Evolutionary conservation across 2,797 vertebrate genomes (phyloP).

Genomic region (Myotis daubentonii): DNA sequence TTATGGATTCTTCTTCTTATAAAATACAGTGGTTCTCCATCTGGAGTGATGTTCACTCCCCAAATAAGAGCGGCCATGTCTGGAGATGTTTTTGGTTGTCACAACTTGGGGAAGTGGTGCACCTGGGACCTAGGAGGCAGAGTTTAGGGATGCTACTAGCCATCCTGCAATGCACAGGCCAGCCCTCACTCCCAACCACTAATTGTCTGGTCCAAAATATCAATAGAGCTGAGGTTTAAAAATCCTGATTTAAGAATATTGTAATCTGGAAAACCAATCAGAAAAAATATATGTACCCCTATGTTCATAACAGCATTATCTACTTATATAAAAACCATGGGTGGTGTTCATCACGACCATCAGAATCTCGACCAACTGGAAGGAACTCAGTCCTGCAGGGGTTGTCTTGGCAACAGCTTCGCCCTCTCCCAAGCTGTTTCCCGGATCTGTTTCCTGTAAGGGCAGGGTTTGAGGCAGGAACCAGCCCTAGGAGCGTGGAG

Average conservation of each 20-base stretch:
- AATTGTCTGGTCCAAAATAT: background rate
- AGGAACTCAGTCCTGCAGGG: too few species aligned
- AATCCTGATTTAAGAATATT: background rate
- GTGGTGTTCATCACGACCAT: too few species aligned
- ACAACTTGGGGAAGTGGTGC: rapidly evolving
- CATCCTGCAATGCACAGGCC: background rate
- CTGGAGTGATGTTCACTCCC: background rate
- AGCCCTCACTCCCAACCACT: background rate
- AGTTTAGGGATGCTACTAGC: background rate
- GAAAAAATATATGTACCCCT: too few species aligned
- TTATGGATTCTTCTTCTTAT: background rate
- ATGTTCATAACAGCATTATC: too few species aligned
- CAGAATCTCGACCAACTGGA: too few species aligned
- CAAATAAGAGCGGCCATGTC: background rate
- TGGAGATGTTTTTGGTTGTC: background rate
- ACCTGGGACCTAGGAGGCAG: background rate
- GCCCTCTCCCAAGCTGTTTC: too few species aligned
- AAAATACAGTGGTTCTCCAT: background rate
- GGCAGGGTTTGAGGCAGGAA: too few species aligned
- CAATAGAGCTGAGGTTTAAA: background rate
- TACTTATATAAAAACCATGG: too few species aligned
- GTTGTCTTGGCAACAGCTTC: too few species aligned
- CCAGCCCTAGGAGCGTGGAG: too few species aligned
- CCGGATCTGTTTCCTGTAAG: too few species aligned
- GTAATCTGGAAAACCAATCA: too few species aligned